Base-by-base conservation (phyloP, 2,888 invertebrate genomes). In the Congeria kusceri region DNA sequence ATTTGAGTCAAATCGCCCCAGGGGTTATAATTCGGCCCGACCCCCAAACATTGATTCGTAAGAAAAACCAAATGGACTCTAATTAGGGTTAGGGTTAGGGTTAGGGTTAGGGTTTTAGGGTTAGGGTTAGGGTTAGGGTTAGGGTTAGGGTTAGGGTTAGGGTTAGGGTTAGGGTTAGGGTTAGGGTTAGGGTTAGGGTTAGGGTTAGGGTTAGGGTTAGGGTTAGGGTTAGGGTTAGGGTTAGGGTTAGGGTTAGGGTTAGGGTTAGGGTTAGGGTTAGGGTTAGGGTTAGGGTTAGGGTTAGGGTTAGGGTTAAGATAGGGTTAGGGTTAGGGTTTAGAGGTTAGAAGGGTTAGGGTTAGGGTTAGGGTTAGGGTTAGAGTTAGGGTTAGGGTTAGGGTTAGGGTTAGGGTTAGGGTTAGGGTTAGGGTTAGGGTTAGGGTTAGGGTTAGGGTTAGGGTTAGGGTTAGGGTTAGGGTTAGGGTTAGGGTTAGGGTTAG, bases 331-430 rank as follows among this genome's bases (percentile, higher is more conserved):
- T n/a, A n/a, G n/a, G n/a, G n/a, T n/a, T n/a, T n/a, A n/a, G n/a
- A n/a, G n/a, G n/a, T n/a, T n/a, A n/a, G 80, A 77, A 77, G 80
- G 84, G 65, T 84, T 66, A 68, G 64, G 80, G 68, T 82, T 62
- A 62, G 84, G 79, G 66, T 79, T 76, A 69, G 73, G 77, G 74
- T 80, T n/a, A n/a, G n/a, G n/a, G n/a, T n/a, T n/a, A n/a, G n/a
- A n/a, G n/a, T n/a, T n/a, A n/a, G n/a, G n/a, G 62, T 59, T 58
- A 66, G 66, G 69, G 62, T 68, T 81, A 71, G 71, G 81, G 81
- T 74, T 81, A 78, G 78, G 84, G 82, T 76, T 82, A 76, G 77
- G 80, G 84, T 76, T 82, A 79, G 73, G 82, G 81, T 75, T 82
- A 73, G 70, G 75, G 81, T 72, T 84, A 76, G 76, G 77, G 77